Evolutionary conservation across 2,797 vertebrate species (phyloP).

Genomic region (Myotis myotis): DNA sequence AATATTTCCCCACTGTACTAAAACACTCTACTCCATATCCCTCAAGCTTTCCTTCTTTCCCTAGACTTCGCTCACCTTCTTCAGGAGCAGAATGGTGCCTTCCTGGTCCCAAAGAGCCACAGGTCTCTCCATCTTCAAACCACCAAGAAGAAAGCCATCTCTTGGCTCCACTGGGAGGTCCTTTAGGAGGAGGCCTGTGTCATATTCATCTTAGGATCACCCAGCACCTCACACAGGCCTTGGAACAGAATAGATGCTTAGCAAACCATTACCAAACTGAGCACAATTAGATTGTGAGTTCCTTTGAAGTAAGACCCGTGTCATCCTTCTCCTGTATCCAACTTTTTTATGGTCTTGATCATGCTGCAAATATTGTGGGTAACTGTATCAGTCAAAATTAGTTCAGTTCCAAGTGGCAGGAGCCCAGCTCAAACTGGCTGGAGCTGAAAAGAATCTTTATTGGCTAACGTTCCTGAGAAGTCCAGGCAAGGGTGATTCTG

Average conservation of each 20-base stretch:
- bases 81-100: background rate
- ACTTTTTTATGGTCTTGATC: constrained; percentile 60
- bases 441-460: constrained; percentile 62
- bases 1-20: background rate
- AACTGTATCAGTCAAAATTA: constrained; percentile 60
- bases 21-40: background rate
- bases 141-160: background rate
- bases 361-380: constrained; percentile 55
- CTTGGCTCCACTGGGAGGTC: background rate
- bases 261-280: constrained; percentile 15
- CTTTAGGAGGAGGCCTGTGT: background rate
- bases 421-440: constrained; percentile 56
- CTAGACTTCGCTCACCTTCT: background rate
- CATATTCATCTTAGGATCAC: background rate
- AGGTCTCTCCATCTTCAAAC: background rate
- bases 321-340: constrained; percentile 55
- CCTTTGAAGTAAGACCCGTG: constrained; percentile 59
- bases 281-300: background rate
- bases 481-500: constrained; percentile 25
- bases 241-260: background rate
- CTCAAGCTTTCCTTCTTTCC: background rate
- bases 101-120: background rate
- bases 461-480: background rate
- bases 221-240: background rate
- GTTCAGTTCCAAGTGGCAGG: constrained; percentile 67